phyloP scores from a whole-genome alignment of 2,888 invertebrate species.

The Acronicta leporina region DNA sequence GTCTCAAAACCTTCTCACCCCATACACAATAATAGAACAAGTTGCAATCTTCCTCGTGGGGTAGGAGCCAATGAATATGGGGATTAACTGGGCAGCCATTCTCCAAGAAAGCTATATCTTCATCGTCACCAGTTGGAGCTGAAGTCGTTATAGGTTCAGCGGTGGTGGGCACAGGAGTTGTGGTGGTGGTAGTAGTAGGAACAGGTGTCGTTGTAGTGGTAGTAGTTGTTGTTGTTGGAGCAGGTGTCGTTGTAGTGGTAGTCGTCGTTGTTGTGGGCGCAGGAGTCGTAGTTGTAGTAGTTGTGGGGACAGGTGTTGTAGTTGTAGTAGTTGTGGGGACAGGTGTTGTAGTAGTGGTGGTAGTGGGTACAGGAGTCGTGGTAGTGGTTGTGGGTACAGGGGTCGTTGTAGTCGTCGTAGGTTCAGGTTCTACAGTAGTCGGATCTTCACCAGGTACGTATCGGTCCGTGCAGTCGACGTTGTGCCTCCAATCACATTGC shows the following conservation, averaged over 20 bases:
- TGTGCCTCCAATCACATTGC: slow-evolving; percentile 90
- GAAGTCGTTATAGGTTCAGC: slow-evolving; percentile 14
- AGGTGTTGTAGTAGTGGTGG: slow-evolving; percentile 15
- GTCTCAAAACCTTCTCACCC: slow-evolving; percentile 66
- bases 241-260: slow-evolving; percentile 24
- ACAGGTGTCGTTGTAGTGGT: slow-evolving; percentile 28
- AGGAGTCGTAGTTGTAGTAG: slow-evolving; percentile 18
- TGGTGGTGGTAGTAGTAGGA: slow-evolving; percentile 30
- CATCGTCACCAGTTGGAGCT: slow-evolving; percentile 1
- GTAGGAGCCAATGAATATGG: slow-evolving; percentile 74
- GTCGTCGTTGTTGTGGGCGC: slow-evolving; percentile 19
- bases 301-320: slow-evolving; percentile 3
- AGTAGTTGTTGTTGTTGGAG: slow-evolving; percentile 28
- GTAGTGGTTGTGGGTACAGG: slow-evolving; percentile 16
- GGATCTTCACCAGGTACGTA: slow-evolving; percentile 59
- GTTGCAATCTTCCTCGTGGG: slow-evolving; percentile 71
- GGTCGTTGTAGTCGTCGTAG: slow-evolving; percentile 22
- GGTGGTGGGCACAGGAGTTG: slow-evolving; percentile 21
- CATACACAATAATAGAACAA: slow-evolving; percentile 79
- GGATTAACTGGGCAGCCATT: slow-evolving; percentile 79
- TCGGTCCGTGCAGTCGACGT: slow-evolving; percentile 89
- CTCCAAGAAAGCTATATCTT: slow-evolving; percentile 59
- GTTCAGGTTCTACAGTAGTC: slow-evolving; percentile 6
- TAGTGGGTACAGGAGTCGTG: slow-evolving; percentile 11
- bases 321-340: slow-evolving; percentile 21